Percentiles rank a stretch among this genome's conserved stretches.
These are phyloP conservation scores for Cyphomyrus plagiostoma DNA, from an alignment of 2,113 vertebrate genomes.

Conservation along the genomic window DNA sequence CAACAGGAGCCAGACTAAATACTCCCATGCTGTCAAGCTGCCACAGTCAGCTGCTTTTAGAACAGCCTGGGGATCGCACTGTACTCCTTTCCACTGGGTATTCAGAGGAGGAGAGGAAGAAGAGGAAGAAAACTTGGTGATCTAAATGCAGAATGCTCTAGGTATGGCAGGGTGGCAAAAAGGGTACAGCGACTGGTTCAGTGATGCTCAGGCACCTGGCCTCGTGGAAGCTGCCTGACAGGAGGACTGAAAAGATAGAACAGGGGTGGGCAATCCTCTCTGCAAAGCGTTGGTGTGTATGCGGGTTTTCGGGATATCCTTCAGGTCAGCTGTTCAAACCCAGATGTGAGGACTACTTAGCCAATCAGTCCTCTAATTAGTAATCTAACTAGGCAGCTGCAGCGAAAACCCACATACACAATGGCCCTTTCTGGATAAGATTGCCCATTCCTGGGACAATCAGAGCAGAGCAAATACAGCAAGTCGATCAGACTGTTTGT, in stretches of 20 bases:
- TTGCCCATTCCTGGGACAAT: too few species aligned
- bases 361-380: too few species aligned
- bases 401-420: too few species aligned
- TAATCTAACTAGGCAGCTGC: too few species aligned
- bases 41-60: neutral
- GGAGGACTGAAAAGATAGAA: neutral
- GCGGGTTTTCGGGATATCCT: too few species aligned
- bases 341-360: too few species aligned
- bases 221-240: neutral
- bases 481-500: neutral
- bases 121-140: neutral
- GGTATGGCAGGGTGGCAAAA: neutral
- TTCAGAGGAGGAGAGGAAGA: neutral
- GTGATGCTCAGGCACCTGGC: neutral
- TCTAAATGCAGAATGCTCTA: neutral
- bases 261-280: too few species aligned
- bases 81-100: neutral
- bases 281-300: too few species aligned
- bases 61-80: neutral
- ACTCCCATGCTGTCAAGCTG: neutral
- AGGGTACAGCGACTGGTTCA: neutral
- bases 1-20: neutral
- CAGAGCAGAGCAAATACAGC: neutral
- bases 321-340: too few species aligned
- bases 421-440: too few species aligned